Evolutionary conservation across 2,113 vertebrate genomes (phyloP), one percentile per base, ranked within the genome.

Genomic region (Bufo bufo): DNA sequence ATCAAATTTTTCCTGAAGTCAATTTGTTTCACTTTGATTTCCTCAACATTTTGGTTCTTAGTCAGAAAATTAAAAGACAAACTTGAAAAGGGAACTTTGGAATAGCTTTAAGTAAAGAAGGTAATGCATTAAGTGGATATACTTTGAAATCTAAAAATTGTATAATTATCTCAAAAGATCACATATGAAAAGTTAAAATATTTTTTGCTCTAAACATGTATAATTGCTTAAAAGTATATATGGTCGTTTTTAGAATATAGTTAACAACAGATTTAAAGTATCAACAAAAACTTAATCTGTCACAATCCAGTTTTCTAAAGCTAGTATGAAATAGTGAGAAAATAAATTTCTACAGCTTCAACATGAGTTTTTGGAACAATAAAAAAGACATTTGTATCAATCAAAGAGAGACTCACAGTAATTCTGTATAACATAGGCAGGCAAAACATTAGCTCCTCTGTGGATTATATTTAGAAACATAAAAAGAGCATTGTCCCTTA

Each of bases 321-420:
- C 58, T 43, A 20, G 11, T 82, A 59, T 47, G 23, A 61, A 43
- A 79, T 47, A 79, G 19, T 13, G n/a, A n/a, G 19, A 33, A 23
- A 66, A 66, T 65, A 13, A 14, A 82, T 82, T 47, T 47, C 19
- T 66, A 63, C 19, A 14, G 43, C 61, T 82, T 61, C 19, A 66
- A 49, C 1, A 49, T 19, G 16, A 43, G 50, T 82, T 82, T 66
- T 61, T 66, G 61, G 12, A 61, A 66, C 81, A 82, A 66, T 65
- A 65, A 66, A 82, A 82, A 82, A 82, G n/a, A 63, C 33, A 47
- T 79, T 33, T 78, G 10, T 78, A 54, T 82, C 33, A 82, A 47
- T 82, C 79, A 82, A 63, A 78, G 63, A 63, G 43, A 50, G 49
- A 82, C 66, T 45, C 11, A n/a, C 19, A 1, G 13, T 82, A 65